Conservation (phyloP, 53 echinoderm and acorn worm genomes). For the Hippasteria phrygiana region DNA sequence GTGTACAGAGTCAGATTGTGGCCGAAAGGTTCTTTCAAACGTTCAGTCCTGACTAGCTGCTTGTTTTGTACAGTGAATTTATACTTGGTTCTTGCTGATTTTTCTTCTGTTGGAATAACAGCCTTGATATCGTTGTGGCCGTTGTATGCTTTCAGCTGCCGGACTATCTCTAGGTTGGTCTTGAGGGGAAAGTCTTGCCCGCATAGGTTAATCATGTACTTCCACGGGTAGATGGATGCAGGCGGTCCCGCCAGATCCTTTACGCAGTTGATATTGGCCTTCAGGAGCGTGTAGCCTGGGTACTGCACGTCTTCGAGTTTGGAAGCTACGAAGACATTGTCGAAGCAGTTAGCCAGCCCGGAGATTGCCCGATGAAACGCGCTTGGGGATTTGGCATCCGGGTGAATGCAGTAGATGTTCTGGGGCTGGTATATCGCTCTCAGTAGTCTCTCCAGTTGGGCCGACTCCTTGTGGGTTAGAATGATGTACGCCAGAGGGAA, state of each 20-base stretch:
- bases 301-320: constrained; percentile 70
- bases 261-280: constrained; percentile 83
- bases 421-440: constrained; percentile 84
- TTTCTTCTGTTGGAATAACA: constrained; percentile 17
- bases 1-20: constrained; percentile 71
- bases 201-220: constrained; percentile 81
- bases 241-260: constrained; percentile 48
- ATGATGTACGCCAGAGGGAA: constrained; percentile 83
- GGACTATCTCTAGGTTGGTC: constrained; percentile 84
- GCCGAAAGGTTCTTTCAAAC: constrained; percentile 56
- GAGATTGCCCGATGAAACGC: constrained; percentile 62
- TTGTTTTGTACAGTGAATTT: not conserved
- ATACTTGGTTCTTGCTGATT: not conserved
- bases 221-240: constrained; percentile 57
- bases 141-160: constrained; percentile 61
- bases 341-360: constrained; percentile 71
- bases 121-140: constrained; percentile 67
- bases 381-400: constrained; percentile 64
- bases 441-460: constrained; percentile 74
- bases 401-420: constrained; percentile 80
- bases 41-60: not conserved
- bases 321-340: constrained; percentile 79
- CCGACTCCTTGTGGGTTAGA: constrained; percentile 63
- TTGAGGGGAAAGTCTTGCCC: constrained; percentile 90
- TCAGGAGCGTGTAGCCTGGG: constrained; percentile 47